Base-by-base conservation (phyloP, 2,113 vertebrate genomes). In the Etheostoma cragini region DNA sequence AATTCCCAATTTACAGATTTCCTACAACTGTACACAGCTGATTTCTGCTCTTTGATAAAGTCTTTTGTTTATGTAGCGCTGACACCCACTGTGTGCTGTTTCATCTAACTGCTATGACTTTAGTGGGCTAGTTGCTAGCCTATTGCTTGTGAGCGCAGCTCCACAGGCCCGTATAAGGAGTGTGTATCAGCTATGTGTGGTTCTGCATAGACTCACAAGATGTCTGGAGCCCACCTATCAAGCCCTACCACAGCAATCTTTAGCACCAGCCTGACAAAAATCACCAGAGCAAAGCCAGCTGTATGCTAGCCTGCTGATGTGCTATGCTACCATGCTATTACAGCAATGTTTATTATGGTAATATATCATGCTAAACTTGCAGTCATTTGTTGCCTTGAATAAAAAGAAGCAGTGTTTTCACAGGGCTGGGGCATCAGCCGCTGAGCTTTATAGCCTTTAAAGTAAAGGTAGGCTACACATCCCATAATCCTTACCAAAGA, bases 191-290 rank as follows among this genome's bases (percentile, higher is more conserved):
- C 82, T 35, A 78, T 72, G 47, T 66, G 75, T 57, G 85, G 64
- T 57, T 90, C 89, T 93, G 89, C 87, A 89, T 78, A 92, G 64
- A 82, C 87, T 94, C 90, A 91, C 70, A 81, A 87, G 86, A 81
- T 90, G 89, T 90, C 85, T 88, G 78, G 78, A 87, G 79, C 83
- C 89, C 81, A 88, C 88, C 91, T 93, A 88, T 88, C 90, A 92
- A 85, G 80, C 74, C 74, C 71, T 12, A 79, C 89, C 69, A 80
- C 74, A 78, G 75, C 85, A 76, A 64, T 85, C 77, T 85, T 83
- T 75, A 87, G 56, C 89, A 79, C 49, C 75, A 67, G 61, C 80
- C 71, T 84, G 79, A 67, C 68, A 78, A 72, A 81, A 88, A 71
- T 76, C 80, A 80, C 77, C 78, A 69, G 80, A 68, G 60, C 79